phyloP scores from a whole-genome alignment of 2,113 vertebrate species.

The Hyperopisus bebe region DNA sequence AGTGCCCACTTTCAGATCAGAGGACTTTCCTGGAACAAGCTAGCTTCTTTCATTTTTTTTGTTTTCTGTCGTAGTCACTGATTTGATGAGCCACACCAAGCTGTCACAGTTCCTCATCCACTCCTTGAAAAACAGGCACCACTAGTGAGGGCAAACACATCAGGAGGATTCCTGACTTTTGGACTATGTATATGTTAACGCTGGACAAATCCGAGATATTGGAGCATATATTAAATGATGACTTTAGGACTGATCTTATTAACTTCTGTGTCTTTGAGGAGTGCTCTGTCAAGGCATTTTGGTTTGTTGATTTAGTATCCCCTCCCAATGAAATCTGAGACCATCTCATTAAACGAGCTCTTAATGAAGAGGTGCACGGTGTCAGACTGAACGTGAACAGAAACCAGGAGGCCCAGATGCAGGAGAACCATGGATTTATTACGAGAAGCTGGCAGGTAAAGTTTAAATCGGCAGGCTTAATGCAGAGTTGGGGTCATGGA shows the following conservation, averaged over 20 bases:
- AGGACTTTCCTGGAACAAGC: not conserved
- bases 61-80: constrained; percentile 27
- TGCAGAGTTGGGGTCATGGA: not conserved
- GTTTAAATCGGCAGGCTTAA: not conserved
- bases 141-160: not conserved
- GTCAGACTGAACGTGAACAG: not conserved
- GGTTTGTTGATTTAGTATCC: not conserved
- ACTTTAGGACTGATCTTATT: not conserved
- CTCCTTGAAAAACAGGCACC: constrained; percentile 4
- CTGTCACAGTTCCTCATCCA: constrained; percentile 34
- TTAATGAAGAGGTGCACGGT: not conserved
- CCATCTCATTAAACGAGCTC: not conserved
- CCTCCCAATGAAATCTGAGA: not conserved
- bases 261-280: not conserved
- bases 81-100: constrained; percentile 31
- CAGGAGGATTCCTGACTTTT: not conserved
- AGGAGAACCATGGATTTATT: not conserved
- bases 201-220: not conserved
- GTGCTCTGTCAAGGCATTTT: not conserved
- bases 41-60: constrained; percentile 19
- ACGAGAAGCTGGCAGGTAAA: not conserved
- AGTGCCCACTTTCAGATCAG: not conserved
- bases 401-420: not conserved
- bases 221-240: not conserved
- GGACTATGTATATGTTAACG: not conserved